Evolutionary conservation across 2,797 vertebrate species (phyloP).

Genomic region (Phalloptychus januarius): DNA sequence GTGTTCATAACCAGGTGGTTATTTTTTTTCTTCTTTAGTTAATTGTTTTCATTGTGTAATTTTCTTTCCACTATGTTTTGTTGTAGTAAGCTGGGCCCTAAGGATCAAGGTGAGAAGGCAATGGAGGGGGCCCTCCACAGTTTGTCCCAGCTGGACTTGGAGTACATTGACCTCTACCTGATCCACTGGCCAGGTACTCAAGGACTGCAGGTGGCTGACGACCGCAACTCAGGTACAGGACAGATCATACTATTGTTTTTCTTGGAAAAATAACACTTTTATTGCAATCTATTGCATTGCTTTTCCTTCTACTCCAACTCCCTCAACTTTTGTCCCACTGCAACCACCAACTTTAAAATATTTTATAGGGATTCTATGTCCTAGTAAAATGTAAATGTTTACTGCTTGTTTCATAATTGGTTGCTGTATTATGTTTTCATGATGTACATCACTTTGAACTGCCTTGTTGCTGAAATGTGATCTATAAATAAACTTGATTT

Average conservation of each 20-base stretch:
- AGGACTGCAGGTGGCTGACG: constrained; percentile 73
- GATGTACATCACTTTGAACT: too few species aligned
- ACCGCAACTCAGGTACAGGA: constrained; percentile 64
- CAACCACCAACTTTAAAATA: background rate
- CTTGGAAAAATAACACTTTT: background rate
- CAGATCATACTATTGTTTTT: background rate
- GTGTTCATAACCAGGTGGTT: constrained; percentile 81
- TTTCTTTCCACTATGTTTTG: background rate
- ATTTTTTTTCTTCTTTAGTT: background rate
- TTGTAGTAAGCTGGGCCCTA: constrained; percentile 81
- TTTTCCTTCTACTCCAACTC: background rate
- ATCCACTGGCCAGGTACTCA: constrained; percentile 88
- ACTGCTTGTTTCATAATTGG: too few species aligned
- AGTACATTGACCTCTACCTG: constrained; percentile 87
- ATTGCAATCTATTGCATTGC: background rate
- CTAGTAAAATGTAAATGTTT: background rate
- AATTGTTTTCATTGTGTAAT: background rate
- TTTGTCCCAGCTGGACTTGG: constrained; percentile 77
- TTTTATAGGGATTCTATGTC: background rate
- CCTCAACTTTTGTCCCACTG: background rate
- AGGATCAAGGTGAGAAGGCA: constrained; percentile 79
- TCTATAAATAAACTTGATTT: too few species aligned
- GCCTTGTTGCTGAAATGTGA: too few species aligned
- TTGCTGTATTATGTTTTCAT: too few species aligned
- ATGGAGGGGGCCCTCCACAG: constrained; percentile 77